Evolutionary conservation across 1,140 invertebrate genomes (phyloP), one percentile per base, ranked within the genome.

Genomic region (Drosophila simulans): DNA sequence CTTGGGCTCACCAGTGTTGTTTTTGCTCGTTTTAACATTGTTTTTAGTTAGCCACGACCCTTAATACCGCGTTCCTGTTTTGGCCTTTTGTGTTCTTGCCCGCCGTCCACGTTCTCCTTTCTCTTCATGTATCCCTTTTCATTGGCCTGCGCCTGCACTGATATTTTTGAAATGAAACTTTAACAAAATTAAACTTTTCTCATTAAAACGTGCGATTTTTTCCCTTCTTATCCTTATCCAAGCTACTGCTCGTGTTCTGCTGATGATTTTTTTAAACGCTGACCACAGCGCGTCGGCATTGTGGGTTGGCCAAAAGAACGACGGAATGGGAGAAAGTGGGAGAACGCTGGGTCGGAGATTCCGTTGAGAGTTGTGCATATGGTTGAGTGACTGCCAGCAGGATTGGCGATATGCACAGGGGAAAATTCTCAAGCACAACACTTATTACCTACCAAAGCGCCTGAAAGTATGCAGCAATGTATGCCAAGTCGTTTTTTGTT

Each of bases 161-260:
- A 89, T 88, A 89, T 89, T 90, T 89, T 80, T 77, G 80, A 91
- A 91, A 91, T 80, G 89, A 91, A 91, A 91, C 76, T 91, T 91
- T 91, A 90, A 91, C 83, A 80, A 88, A 90, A 91, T 91, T 91
- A 91, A 91, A 91, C 90, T 91, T 91, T 91, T 91, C 90, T 91
- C 90, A 91, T 91, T 91, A 91, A 91, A 91, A 91, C 90, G 86
- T 90, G 90, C 85, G 73, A 90, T 90, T 81, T 86, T 80, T 83
- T 79, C 66, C n/a, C 40, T 54, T 20, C 43, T 56, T 52, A 49
- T 53, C 42, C 69, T 48, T 43, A 35, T 39, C 39, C 52, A n/a
- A 74, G 70, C 56, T 51, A 46, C 45, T 57, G 42, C 39, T 69
- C 40, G 45, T 51, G 34, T 51, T 51, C 49, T 60, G 51, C 59